phyloP scores from a whole-genome alignment of 2,797 vertebrate genomes.

The Hippoglossus hippoglossus region DNA sequence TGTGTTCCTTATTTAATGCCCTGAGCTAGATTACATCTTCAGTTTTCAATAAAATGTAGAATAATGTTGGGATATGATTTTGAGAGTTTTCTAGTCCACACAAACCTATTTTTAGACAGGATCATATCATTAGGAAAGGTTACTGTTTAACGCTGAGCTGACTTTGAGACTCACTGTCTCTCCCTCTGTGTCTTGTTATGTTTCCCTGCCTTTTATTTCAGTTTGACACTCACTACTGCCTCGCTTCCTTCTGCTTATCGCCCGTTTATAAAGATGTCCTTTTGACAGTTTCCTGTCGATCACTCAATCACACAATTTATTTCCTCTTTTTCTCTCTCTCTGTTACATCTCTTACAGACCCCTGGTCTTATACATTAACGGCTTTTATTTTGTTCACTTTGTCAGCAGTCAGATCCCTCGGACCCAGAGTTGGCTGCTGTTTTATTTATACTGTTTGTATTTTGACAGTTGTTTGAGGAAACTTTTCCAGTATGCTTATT shows the following conservation, averaged over 20 bases:
- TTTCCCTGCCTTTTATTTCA: conserved; percentile 22
- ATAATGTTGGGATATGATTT: background rate
- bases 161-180: background rate
- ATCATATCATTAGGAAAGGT: background rate
- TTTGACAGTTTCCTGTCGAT: conserved; percentile 56
- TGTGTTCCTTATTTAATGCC: background rate
- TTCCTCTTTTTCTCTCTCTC: background rate
- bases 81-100: background rate
- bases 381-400: conserved; percentile 58
- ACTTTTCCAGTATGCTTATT: conserved; percentile 44
- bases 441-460: conserved; percentile 67
- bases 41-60: background rate
- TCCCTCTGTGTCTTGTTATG: conserved; percentile 16
- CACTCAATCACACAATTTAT: background rate
- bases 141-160: background rate
- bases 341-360: conserved; percentile 33
- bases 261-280: conserved; percentile 34
- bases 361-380: conserved; percentile 36
- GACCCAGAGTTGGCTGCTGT: conserved; percentile 48
- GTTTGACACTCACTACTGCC: conserved; percentile 9
- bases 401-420: conserved; percentile 50
- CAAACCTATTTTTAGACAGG: too few relatives aligned
- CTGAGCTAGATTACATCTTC: background rate
- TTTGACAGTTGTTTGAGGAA: conserved; percentile 53
- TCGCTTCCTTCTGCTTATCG: conserved; percentile 14